Conservation (phyloP, 2,888 invertebrate genomes). For the Omphaloscelis lunosa region DNA sequence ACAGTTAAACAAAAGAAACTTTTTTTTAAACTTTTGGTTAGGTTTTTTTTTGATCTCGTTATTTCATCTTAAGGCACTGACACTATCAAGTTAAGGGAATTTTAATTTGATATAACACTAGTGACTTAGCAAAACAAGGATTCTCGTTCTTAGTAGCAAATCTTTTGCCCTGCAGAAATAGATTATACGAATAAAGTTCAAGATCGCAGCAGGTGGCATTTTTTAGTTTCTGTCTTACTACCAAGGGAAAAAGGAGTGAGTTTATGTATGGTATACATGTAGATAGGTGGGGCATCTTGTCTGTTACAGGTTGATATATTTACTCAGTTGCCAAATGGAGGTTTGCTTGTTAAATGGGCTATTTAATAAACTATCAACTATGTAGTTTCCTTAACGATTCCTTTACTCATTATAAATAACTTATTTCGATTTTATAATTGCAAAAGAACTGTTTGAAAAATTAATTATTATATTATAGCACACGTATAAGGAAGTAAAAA, state of each 20-base stretch:
- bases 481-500: conserved; percentile 26
- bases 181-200: no score
- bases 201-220: background rate
- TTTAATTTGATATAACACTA: background rate
- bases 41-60: no score
- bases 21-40: no score
- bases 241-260: background rate
- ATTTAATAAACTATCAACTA: conserved; percentile 15
- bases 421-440: conserved; percentile 7
- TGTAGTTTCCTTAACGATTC: conserved; percentile 26
- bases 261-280: background rate
- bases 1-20: background rate
- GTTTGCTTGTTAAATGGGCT: background rate
- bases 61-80: no score
- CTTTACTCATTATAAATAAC: conserved; percentile 16
- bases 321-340: background rate
- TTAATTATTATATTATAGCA: conserved; percentile 7
- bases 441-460: background rate
- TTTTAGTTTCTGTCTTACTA: background rate
- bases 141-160: no score
- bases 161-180: no score
- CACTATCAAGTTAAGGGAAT: no score
- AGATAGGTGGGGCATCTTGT: background rate
- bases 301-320: background rate
- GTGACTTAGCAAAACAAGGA: background rate